phyloP scores from a whole-genome alignment of 2,888 invertebrate species.

The Harpalus rufipes region DNA sequence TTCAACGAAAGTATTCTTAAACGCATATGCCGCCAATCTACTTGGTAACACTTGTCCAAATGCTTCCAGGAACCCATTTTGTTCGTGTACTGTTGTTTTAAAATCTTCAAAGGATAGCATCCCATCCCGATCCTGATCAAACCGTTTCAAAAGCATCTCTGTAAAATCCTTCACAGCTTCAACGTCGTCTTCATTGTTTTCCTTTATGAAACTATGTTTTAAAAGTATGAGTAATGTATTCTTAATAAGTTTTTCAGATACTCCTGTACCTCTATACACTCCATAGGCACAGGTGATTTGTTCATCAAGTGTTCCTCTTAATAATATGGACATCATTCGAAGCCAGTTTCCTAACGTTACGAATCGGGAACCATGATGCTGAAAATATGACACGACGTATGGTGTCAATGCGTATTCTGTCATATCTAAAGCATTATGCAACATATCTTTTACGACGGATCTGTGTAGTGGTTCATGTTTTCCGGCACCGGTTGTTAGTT shows the following conservation, averaged over 20 bases:
- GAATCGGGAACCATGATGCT: slow-evolving; percentile 77
- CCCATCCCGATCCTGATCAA: slow-evolving; percentile 88
- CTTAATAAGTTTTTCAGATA: slow-evolving; percentile 81
- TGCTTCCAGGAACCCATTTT: slow-evolving; percentile 84
- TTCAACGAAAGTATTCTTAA: slow-evolving; percentile 73
- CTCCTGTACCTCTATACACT: slow-evolving; percentile 80
- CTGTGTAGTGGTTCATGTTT: slow-evolving; percentile 19
- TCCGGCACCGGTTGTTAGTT: slow-evolving; percentile 1
- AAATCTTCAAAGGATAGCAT: slow-evolving; percentile 86
- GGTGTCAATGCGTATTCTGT: slow-evolving; percentile 85
- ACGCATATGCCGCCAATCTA: slow-evolving; percentile 77
- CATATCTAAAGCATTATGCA: slow-evolving; percentile 84
- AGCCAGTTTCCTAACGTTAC: slow-evolving; percentile 81
- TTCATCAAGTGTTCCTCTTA: slow-evolving; percentile 84
- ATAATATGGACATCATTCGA: slow-evolving; percentile 83
- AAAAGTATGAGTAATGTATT: slow-evolving; percentile 86
- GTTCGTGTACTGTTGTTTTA: slow-evolving; percentile 80
- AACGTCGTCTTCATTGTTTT: slow-evolving; percentile 86
- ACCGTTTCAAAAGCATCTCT: slow-evolving; percentile 85
- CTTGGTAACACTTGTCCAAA: slow-evolving; percentile 87
- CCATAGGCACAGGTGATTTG: slow-evolving; percentile 76
- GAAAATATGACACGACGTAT: slow-evolving; percentile 81
- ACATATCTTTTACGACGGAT: slow-evolving; percentile 75
- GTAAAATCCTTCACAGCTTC: slow-evolving; percentile 87
- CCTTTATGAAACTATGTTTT: slow-evolving; percentile 79